These are phyloP conservation scores for Aulostomus chinensis DNA, from an alignment of 2,797 vertebrate genomes.

Conservation along the genomic window DNA sequence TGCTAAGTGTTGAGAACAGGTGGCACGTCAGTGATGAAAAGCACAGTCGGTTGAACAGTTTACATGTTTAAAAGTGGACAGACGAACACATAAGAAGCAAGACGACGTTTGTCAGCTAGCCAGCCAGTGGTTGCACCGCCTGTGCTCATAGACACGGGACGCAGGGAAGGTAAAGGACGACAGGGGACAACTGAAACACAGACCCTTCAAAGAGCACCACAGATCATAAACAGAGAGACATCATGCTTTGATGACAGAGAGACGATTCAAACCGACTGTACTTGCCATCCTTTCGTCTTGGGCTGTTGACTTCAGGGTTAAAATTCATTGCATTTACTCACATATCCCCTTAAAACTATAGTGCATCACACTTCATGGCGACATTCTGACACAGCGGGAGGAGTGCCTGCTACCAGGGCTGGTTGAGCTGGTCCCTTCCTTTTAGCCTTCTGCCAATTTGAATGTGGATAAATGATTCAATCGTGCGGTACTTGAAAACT, in stretches of 20 bases:
- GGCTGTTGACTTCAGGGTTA: conserved; percentile 72
- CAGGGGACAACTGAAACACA: conserved; percentile 43
- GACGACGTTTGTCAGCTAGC: conserved; percentile 12
- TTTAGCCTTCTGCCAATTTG: background rate
- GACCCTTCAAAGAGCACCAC: conserved; percentile 42
- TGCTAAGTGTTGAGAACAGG: conserved; percentile 47
- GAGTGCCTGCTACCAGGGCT: too few relatives aligned
- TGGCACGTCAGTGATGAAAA: conserved; percentile 61
- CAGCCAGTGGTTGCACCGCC: conserved; percentile 63
- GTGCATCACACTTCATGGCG: too few relatives aligned
- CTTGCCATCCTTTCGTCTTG: conserved; percentile 87
- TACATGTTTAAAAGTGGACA: conserved; percentile 31
- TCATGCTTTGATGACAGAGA: conserved; percentile 73
- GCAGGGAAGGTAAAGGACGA: conserved; percentile 62
- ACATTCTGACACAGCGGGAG: too few relatives aligned
- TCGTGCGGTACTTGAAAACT: too few relatives aligned
- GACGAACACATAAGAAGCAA: conserved; percentile 3
- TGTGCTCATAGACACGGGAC: conserved; percentile 50
- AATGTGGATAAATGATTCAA: too few relatives aligned
- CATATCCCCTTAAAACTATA: too few relatives aligned
- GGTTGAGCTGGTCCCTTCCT: too few relatives aligned
- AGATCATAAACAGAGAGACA: conserved; percentile 47
- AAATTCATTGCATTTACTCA: conserved; percentile 50
- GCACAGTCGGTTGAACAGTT: conserved; percentile 34
- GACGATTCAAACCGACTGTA: conserved; percentile 71